Evolutionary conservation across 2,113 vertebrate genomes (phyloP).

Genomic region (Sceloporus undulatus): DNA sequence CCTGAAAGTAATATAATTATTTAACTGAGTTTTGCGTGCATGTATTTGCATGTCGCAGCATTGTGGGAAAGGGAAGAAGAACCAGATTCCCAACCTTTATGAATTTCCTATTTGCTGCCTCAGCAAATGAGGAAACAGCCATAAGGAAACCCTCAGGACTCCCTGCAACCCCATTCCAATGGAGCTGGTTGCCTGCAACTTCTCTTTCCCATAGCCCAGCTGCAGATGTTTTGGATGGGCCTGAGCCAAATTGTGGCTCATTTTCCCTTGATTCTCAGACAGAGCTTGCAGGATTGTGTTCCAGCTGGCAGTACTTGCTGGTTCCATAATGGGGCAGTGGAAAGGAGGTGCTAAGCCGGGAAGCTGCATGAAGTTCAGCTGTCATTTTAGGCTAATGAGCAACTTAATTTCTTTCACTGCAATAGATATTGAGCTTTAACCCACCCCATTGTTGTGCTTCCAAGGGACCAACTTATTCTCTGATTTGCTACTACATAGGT

Average conservation of each 20-base stretch:
- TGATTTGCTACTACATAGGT: background rate
- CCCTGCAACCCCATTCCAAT: background rate
- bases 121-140: background rate
- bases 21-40: background rate
- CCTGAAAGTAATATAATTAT: background rate
- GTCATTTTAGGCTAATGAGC: constrained; percentile 14
- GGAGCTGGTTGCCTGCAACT: background rate
- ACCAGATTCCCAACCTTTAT: background rate
- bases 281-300: background rate
- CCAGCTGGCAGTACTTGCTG: constrained; percentile 13
- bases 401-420: constrained; percentile 4
- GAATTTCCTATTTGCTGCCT: background rate
- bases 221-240: background rate
- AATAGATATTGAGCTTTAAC: background rate
- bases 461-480: background rate
- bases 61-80: background rate
- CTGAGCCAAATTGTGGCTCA: constrained; percentile 3
- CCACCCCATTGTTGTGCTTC: background rate
- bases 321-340: background rate
- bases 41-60: background rate
- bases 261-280: background rate
- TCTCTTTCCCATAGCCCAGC: constrained; percentile 10
- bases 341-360: background rate
- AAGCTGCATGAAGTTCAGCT: background rate
- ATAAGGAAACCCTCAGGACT: background rate